phyloP scores from a whole-genome alignment of 2,113 vertebrate genomes.

The Syngnathus typhle region DNA sequence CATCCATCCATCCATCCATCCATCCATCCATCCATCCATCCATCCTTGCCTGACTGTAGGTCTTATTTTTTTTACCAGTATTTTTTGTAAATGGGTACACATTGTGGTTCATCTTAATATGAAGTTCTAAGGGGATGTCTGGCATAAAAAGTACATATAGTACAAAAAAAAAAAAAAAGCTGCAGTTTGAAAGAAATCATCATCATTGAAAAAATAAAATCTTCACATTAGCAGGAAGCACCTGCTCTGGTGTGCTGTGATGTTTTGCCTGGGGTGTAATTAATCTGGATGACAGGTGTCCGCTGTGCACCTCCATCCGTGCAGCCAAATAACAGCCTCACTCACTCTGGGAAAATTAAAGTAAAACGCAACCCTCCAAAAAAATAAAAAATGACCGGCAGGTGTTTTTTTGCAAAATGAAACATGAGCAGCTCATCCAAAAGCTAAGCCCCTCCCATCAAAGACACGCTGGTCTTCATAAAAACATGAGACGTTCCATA shows the following conservation, averaged over 20 bases:
- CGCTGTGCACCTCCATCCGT: slow-evolving; percentile 49
- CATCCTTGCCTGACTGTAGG: too few species aligned
- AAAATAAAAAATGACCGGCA: slow-evolving; percentile 25
- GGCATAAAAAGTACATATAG: too few species aligned
- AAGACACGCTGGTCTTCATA: not conserved
- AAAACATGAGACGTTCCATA: not conserved
- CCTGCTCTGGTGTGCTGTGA: slow-evolving; percentile 37
- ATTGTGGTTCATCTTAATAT: too few species aligned
- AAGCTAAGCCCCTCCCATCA: not conserved
- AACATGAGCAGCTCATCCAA: slow-evolving; percentile 3
- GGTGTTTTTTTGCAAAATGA: slow-evolving; percentile 49
- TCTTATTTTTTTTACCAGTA: too few species aligned
- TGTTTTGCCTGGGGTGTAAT: slow-evolving; percentile 45
- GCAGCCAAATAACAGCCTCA: slow-evolving; percentile 53
- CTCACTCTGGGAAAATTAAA: not conserved
- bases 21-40: too few species aligned
- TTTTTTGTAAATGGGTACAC: too few species aligned
- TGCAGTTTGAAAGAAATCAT: not conserved
- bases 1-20: too few species aligned
- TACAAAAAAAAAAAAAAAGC: not conserved
- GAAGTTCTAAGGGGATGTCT: too few species aligned
- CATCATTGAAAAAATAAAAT: not conserved
- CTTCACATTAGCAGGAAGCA: slow-evolving; percentile 19
- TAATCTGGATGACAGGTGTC: slow-evolving; percentile 60
- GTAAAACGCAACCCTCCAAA: not conserved